phyloP scores from a whole-genome alignment of 2,113 vertebrate species.

The Emydocephalus ijimae region DNA sequence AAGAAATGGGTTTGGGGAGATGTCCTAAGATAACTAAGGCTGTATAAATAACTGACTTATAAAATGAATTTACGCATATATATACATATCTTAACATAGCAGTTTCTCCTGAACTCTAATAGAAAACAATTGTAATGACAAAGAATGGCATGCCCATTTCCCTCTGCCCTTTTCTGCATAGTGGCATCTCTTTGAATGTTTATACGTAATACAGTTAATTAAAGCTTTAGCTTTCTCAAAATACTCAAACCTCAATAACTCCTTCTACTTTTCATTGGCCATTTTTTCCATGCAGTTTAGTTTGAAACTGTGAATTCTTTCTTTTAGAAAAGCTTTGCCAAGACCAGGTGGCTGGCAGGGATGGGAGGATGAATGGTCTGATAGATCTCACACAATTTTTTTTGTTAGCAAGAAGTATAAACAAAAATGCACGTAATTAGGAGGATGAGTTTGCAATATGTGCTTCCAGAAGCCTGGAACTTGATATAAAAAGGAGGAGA shows the following conservation, averaged over 20 bases:
- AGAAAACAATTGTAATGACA: no score
- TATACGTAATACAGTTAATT: no score
- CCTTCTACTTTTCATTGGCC: background rate
- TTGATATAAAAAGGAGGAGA: background rate
- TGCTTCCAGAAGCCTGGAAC: background rate
- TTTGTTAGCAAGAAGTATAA: background rate
- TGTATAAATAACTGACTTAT: no score
- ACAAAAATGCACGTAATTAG: background rate
- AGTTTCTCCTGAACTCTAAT: conserved; percentile 1
- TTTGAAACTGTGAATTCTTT: background rate
- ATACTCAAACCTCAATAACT: no score
- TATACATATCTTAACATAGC: background rate
- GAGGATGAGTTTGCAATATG: background rate
- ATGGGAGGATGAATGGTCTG: background rate
- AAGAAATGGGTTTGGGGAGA: no score
- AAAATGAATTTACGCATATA: no score
- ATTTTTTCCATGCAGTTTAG: background rate
- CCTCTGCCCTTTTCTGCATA: no score
- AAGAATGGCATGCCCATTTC: no score
- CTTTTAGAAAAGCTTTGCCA: background rate
- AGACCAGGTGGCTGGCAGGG: background rate
- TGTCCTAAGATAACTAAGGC: no score
- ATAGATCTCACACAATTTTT: background rate
- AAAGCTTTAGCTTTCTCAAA: no score
- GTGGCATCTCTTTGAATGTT: no score